These are phyloP conservation scores for Eupithecia inturbata DNA, from an alignment of 2,888 invertebrate species.

Conservation along the genomic window DNA sequence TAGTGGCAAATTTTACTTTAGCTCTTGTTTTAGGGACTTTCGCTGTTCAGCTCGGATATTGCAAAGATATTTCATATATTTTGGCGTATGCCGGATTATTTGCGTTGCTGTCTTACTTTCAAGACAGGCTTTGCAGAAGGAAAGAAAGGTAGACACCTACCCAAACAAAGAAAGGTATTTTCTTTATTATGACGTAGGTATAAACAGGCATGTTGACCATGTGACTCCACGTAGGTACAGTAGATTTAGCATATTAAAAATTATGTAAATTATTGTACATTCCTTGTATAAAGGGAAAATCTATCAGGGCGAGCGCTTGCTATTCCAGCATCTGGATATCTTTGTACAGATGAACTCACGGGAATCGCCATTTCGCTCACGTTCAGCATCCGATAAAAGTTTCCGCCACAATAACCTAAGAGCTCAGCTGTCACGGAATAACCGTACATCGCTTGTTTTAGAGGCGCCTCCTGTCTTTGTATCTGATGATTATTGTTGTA, in stretches of 20 bases:
- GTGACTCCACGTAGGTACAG: not conserved
- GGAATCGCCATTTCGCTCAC: conserved; percentile 82
- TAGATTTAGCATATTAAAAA: not conserved
- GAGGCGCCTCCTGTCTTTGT: conserved; percentile 61
- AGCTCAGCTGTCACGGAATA: conserved; percentile 84
- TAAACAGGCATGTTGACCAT: not conserved
- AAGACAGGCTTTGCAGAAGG: not conserved
- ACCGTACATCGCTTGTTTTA: conserved; percentile 83
- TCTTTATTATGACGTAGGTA: not conserved
- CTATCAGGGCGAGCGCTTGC: not conserved
- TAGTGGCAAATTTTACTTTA: not conserved
- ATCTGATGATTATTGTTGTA: conserved; percentile 3
- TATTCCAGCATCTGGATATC: conserved; percentile 46
- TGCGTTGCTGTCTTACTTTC: not conserved
- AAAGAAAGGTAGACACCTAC: not conserved
- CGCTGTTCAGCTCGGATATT: not conserved
- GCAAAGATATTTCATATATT: not conserved
- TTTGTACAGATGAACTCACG: conserved; percentile 74
- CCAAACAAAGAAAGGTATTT: not conserved
- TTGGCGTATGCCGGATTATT: not conserved
- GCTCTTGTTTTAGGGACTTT: not conserved
- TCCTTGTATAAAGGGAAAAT: not conserved
- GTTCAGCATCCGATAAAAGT: conserved; percentile 84
- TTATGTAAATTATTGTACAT: not conserved
- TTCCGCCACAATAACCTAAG: conserved; percentile 85